Evolutionary conservation across 2,113 vertebrate species (phyloP).

Genomic region (Syngnathus scovelli): DNA sequence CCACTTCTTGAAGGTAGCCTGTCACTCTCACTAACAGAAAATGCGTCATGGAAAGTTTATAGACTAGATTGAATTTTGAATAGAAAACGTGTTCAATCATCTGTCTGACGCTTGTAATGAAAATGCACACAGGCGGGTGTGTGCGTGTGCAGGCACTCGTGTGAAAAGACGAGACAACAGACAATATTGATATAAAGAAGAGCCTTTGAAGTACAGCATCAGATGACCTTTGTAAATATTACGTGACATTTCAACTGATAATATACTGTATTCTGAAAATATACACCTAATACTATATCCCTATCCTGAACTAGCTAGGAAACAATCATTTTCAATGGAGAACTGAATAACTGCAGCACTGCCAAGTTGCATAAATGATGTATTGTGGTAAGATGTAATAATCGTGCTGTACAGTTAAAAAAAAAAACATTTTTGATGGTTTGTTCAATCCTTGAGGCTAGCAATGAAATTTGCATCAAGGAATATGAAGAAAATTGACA

Average conservation of each 20-base stretch:
- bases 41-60: slow-evolving; percentile 1
- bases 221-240: background rate
- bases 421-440: background rate
- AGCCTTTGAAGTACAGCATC: background rate
- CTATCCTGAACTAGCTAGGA: background rate
- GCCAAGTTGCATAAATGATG: background rate
- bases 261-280: background rate
- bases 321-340: background rate
- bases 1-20: slow-evolving; percentile 30
- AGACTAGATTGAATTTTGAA: background rate
- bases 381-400: background rate
- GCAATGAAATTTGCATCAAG: too few species aligned
- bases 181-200: background rate
- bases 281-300: background rate
- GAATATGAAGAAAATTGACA: too few species aligned
- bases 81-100: slow-evolving; percentile 14
- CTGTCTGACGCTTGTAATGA: slow-evolving; percentile 34
- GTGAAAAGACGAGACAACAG: slow-evolving; percentile 3
- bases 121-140: slow-evolving; percentile 25
- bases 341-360: background rate
- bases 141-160: background rate
- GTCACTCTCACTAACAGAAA: slow-evolving; percentile 22
- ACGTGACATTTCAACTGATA: background rate
- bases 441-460: too few species aligned
- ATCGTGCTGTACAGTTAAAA: background rate